Evolutionary conservation across 1,140 invertebrate species (phyloP).

Genomic region (Drosophila bifasciata): DNA sequence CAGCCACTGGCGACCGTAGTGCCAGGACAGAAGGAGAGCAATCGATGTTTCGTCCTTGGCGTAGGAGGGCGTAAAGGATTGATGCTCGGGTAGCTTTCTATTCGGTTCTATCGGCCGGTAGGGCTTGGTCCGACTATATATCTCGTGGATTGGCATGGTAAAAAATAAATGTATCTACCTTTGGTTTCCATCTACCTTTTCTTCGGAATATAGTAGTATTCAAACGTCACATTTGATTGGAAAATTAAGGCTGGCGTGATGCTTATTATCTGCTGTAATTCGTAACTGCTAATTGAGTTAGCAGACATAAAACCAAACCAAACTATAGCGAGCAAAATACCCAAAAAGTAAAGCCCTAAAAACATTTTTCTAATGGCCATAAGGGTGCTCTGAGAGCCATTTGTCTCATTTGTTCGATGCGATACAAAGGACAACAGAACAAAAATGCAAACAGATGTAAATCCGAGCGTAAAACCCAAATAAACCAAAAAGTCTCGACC

Average conservation of each 20-base stretch:
- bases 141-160: too few species aligned
- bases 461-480: conserved; percentile 70
- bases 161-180: not conserved
- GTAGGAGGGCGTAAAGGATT: conserved; percentile 12
- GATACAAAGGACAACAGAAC: conserved; percentile 3
- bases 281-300: conserved; percentile 35
- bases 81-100: not conserved
- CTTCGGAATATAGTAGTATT: not conserved
- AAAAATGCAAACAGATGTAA: conserved; percentile 81
- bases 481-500: conserved; percentile 58
- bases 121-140: not conserved
- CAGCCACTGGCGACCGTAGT: conserved; percentile 37
- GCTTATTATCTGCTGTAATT: not conserved
- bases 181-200: not conserved
- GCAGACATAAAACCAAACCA: conserved; percentile 1
- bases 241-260: conserved; percentile 2
- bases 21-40: conserved; percentile 30
- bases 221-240: not conserved
- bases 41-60: conserved; percentile 13
- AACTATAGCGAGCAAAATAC: conserved; percentile 6
- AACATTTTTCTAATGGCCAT: conserved; percentile 43
- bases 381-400: conserved; percentile 41
- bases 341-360: conserved; percentile 23
- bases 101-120: not conserved
- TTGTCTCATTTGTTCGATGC: conserved; percentile 54